Base-by-base conservation (phyloP, 2,113 vertebrate genomes). In the Nibea coibor region DNA sequence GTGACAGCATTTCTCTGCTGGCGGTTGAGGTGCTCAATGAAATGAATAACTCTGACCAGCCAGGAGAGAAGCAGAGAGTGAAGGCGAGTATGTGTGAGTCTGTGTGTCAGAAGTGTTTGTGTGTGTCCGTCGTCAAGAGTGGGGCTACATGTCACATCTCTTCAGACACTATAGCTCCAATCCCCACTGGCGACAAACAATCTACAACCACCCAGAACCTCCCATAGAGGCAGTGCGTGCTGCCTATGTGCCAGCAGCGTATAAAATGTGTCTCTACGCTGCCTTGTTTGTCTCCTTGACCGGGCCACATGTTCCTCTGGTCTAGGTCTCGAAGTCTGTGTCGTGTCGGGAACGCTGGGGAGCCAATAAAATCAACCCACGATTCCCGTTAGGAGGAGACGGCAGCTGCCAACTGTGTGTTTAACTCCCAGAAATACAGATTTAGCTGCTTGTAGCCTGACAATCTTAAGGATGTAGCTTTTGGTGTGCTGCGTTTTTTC, bases 41-140 rank as follows among this genome's bases (percentile, higher is more conserved):
- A 92, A 93, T 88, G 88, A 91, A 87, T 89, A 88, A 92, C 88
- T 88, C 81, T 62, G 82, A 83, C 83, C 89, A 87, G 84, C 82
- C 66, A 72, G 81, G 78, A 84, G 81, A 83, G 64, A 74, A 66
- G 45, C 24, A 75, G 70, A 67, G 76, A 69, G 71, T 61, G 28
- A 48, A 59, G 14, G 71, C 2, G 17, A 11, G 39, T 26, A 68
- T 58, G 75, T 69, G 45, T 75, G 65, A 59, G 61, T 61, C 39
- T 82, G 35, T 54, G 67, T 71, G 61, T 72, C 35, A 43, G 28
- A 28, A 26, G 43, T 76, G 80, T 75, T 66, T 87, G 82, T 87
- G 84, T 66, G 81, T 76, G 59, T 86, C 73, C 5, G 53, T 64
- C 28, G 64, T 42, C 68, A 72, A 31, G 72, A 80, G 80, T 43